These are phyloP conservation scores for Drosophila greeni DNA, from an alignment of 2,888 invertebrate species.

Conservation along the genomic window DNA sequence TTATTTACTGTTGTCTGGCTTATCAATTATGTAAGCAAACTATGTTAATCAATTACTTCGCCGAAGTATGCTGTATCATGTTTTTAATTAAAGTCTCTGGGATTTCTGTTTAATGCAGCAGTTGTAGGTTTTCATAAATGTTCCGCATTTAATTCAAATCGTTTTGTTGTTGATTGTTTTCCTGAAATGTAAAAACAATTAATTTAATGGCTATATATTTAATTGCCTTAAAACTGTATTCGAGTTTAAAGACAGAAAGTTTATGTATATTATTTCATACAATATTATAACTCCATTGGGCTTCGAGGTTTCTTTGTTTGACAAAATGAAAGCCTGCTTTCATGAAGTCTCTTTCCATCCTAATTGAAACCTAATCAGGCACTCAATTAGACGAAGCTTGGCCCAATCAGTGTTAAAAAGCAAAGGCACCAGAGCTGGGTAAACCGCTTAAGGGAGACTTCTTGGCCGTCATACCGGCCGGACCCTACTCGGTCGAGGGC, in stretches of 20 bases:
- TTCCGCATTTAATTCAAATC: conserved; percentile 41
- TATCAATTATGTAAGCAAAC: conserved; percentile 18
- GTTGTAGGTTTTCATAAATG: conserved; percentile 8
- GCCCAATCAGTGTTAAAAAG: conserved; percentile 38
- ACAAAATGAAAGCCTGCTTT: background rate
- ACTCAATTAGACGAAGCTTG: conserved; percentile 43
- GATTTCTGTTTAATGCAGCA: background rate
- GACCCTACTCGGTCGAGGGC: conserved; percentile 9
- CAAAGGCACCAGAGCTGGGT: conserved; percentile 25
- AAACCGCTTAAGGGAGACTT: conserved; percentile 44
- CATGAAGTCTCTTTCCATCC: background rate
- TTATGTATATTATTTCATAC: background rate
- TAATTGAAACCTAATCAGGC: conserved; percentile 47
- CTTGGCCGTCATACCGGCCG: background rate
- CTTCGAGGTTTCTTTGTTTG: background rate
- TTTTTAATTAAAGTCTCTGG: conserved; percentile 2
- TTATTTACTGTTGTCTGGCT: conserved; percentile 11
- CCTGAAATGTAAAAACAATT: conserved; percentile 48
- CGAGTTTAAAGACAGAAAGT: background rate
- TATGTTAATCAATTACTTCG: conserved; percentile 39
- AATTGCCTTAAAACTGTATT: background rate
- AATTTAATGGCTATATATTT: background rate
- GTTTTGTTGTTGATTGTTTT: background rate
- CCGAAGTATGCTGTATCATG: conserved; percentile 5
- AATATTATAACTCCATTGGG: background rate